phyloP scores from a whole-genome alignment of 2,113 vertebrate species.

The Pleuronectes platessa region DNA sequence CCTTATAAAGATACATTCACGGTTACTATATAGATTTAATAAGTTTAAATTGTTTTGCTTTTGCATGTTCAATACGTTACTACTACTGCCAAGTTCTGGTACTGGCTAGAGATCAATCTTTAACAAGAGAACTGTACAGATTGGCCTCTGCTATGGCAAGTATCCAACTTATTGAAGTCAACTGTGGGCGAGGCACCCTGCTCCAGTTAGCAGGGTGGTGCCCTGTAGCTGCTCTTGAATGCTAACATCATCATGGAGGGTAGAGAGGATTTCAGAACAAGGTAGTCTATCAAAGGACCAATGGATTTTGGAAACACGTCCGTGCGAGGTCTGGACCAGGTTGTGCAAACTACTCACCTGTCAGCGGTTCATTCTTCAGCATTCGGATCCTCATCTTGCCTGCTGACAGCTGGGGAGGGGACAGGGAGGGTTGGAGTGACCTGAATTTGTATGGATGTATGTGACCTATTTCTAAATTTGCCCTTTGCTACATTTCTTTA shows the following conservation, averaged over 20 bases:
- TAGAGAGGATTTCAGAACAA: background rate
- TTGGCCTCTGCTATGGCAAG: background rate
- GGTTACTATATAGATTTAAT: no score
- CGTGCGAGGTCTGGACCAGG: background rate
- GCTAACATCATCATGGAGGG: background rate
- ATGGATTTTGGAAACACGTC: background rate
- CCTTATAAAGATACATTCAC: no score
- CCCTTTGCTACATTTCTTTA: background rate
- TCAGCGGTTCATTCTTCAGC: slow-evolving; percentile 82
- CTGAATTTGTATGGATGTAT: background rate
- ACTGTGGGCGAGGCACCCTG: background rate
- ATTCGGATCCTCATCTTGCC: slow-evolving; percentile 88
- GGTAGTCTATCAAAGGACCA: background rate
- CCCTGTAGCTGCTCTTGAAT: slow-evolving; percentile 10
- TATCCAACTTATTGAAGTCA: background rate
- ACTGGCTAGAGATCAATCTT: slow-evolving; percentile 20
- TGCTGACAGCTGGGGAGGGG: slow-evolving; percentile 80
- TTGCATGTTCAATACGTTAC: slow-evolving; percentile 5
- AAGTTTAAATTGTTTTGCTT: background rate
- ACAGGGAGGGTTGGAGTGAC: background rate
- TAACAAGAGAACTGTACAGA: slow-evolving; percentile 9
- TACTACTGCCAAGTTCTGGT: slow-evolving; percentile 12
- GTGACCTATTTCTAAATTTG: background rate
- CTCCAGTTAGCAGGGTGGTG: slow-evolving; percentile 2
- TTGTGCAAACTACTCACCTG: slow-evolving; percentile 66